Percentiles rank a stretch among this genome's conserved stretches.
These are phyloP conservation scores for Drosophila sproati DNA, from an alignment of 1,140 invertebrate genomes.

Conservation along the genomic window DNA sequence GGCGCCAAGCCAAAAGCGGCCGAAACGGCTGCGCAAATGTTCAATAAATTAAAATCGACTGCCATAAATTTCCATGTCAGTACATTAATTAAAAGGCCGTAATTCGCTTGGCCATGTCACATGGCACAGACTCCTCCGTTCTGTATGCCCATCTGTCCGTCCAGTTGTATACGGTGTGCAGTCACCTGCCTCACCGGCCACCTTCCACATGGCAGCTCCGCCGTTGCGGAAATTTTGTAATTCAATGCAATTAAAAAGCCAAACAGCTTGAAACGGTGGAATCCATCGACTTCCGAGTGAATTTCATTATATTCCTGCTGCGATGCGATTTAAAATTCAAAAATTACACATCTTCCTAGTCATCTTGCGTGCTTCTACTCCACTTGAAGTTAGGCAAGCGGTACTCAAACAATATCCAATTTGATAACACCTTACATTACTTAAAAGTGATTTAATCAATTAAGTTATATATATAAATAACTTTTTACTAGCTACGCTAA, in stretches of 20 bases:
- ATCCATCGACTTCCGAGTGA: slow-evolving; percentile 1
- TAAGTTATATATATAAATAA: too few species aligned
- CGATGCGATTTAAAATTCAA: neutral
- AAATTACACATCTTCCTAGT: neutral
- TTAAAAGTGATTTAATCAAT: too few species aligned
- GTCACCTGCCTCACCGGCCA: slow-evolving; percentile 9
- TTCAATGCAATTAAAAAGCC: slow-evolving; percentile 63
- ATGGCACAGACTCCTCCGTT: slow-evolving; percentile 27
- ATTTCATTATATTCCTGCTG: slow-evolving; percentile 13
- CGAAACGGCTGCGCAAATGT: slow-evolving; percentile 59
- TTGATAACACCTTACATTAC: too few species aligned
- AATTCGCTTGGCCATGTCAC: slow-evolving; percentile 71
- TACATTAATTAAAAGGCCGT: slow-evolving; percentile 83
- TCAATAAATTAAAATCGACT: slow-evolving; percentile 83
- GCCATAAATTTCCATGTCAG: slow-evolving; percentile 83
- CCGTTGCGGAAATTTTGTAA: slow-evolving; percentile 48
- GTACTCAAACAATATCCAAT: too few species aligned
- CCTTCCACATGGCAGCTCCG: neutral
- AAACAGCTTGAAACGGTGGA: slow-evolving; percentile 6
- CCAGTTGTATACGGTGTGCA: neutral
- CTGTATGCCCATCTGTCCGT: neutral
- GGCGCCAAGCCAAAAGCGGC: slow-evolving; percentile 40
- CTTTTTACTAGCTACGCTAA: too few species aligned
- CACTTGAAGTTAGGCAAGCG: too few species aligned
- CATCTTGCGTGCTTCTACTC: neutral